Evolutionary conservation across 2,888 invertebrate genomes (phyloP), one percentile per base, ranked within the genome.

Genomic region (Ormyrus labotus): DNA sequence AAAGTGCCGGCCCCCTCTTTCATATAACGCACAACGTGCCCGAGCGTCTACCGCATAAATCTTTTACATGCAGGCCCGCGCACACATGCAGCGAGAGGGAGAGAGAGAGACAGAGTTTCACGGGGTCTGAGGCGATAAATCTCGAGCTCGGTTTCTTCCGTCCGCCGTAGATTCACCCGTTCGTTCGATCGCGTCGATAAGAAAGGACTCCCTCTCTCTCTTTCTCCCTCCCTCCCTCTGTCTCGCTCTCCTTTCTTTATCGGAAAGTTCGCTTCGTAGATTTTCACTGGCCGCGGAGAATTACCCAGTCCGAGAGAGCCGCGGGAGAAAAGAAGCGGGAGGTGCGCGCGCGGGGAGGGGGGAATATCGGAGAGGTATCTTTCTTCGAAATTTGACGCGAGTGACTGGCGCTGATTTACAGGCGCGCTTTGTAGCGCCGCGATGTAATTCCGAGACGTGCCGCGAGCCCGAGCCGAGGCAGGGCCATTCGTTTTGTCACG

Each of bases 161-260:
- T 34, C 75, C 8, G n/a, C 63, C 75, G 48, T 76, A 76, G 68
- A 76, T 76, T 68, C 68, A 69, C 76, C 76, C 78, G 67, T 73
- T 68, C 78, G 67, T 73, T 79, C 78, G 78, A 79, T 79, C 67
- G 53, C 61, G 57, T 63, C 78, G 73, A 79, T 79, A 73, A 79
- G 78, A 79, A 73, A 73, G 50, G 57, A 64, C 70, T 76, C 50
- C 51, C 64, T 6, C 55, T 45, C 68, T 61, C 51, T 76, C 50
- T 58, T 58, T 6, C 55, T 45, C 68, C 53, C 51, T 55, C 53
- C 13, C 13, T 5, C 50, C 9, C 68, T 19, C 47, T 6, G 45
- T 60, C 45, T 45, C 6, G 50, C 7, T 58, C 58, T 58, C 19
- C 34, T 34, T 74, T 58, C 45, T 58, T 68, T 64, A 50, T 77